These are phyloP conservation scores for Phaedon cochleariae DNA, from an alignment of 2,888 invertebrate genomes.

Conservation along the genomic window DNA sequence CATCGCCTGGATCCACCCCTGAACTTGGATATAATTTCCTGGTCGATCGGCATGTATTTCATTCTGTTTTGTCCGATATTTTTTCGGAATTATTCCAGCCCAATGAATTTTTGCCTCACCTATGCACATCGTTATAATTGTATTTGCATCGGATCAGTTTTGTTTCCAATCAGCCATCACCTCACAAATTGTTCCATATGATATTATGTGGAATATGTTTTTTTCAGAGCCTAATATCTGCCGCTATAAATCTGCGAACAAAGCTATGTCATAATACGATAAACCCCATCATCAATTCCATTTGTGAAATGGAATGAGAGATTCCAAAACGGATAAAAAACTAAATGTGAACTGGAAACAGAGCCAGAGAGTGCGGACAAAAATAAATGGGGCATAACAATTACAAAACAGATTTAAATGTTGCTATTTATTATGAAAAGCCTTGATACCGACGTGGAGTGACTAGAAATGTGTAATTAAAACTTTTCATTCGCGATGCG, in stretches of 20 bases:
- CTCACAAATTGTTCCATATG: no score
- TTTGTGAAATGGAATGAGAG: background rate
- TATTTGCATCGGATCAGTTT: no score
- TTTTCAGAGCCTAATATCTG: background rate
- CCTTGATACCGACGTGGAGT: slow-evolving; percentile 15
- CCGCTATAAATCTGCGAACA: background rate
- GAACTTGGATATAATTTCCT: no score
- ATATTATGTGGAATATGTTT: background rate
- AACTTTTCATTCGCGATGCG: slow-evolving; percentile 12
- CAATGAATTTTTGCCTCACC: no score
- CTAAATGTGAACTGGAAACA: background rate
- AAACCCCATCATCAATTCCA: background rate
- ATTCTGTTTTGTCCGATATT: no score
- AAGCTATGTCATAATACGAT: background rate
- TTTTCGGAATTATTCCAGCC: no score
- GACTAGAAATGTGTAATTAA: slow-evolving; percentile 16
- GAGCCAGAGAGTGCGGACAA: slow-evolving; percentile 3
- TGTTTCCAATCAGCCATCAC: no score
- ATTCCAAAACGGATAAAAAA: background rate
- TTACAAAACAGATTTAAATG: slow-evolving; percentile 18
- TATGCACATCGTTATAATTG: no score
- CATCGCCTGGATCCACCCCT: no score
- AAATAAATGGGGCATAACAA: slow-evolving; percentile 17
- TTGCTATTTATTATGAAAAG: slow-evolving; percentile 13
- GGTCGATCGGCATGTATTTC: no score